Evolutionary conservation across 2,888 invertebrate genomes (phyloP), one percentile per base, ranked within the genome.

Genomic region (Chorisops tibialis): DNA sequence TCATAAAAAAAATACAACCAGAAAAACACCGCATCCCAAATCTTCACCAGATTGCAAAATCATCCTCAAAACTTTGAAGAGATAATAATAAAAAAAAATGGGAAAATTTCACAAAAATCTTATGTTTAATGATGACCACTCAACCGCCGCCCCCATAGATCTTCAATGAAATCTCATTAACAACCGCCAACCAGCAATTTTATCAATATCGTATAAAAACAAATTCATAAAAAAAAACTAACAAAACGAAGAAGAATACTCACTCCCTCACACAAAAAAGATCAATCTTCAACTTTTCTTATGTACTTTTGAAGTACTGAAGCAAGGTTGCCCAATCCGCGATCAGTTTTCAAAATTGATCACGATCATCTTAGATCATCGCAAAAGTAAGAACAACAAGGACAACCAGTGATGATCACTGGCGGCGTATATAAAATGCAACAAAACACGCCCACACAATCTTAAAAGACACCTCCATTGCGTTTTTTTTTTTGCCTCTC

Each of bases 61-160:
- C 30, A 30, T 30, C 30, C 9, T 30, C 30, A 30, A 2, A 30
- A 9, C 30, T 30, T 30, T 9, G 30, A 30, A 30, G 5, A 5
- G 9, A 30, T 9, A 5, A 30, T 7, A 30, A 30, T 5, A 30
- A 30, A 16, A 47, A 7, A 18, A 16, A 47, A 19, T 9, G 22
- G n/a, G 19, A 38, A 38, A 51, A 22, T 50, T 7, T 50, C 30
- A 30, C 30, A 30, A 30, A 30, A 30, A 30, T 30, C 30, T n/a
- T 50, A 50, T 50, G 39, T 54, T 54, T 39, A 56, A 56, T 39
- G 30, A 45, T 56, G 56, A 56, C 43, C 35, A 18, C 43, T 56
- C 35, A 56, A 56, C 38, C 35, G 45, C 43, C 56, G 56, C 56
- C 56, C 56, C 45, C 56, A 45, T 19, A 14, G n/a, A 24, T 54